Evolutionary conservation across 1,140 invertebrate species (phyloP).

Genomic region (Hyphantria cunea): DNA sequence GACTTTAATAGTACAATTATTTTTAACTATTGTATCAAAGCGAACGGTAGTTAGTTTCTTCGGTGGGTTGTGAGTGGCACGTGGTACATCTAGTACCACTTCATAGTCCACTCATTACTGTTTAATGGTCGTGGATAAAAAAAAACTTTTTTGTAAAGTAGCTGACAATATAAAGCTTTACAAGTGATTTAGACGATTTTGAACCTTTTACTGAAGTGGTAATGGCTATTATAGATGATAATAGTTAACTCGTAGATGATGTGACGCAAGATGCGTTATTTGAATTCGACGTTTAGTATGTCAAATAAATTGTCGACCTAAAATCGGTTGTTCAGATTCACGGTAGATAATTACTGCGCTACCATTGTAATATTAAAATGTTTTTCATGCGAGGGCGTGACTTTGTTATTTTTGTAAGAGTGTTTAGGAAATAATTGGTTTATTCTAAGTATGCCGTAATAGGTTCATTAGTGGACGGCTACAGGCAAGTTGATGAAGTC

Average conservation of each 20-base stretch:
- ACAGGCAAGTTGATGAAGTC: conserved; percentile 9
- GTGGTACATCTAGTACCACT: conserved; percentile 72
- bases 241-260: conserved; percentile 27
- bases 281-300: conserved; percentile 73
- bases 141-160: conserved; percentile 37
- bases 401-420: conserved; percentile 25
- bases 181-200: conserved; percentile 5
- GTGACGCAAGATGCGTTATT: conserved; percentile 73
- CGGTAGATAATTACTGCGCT: conserved; percentile 62
- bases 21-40: conserved; percentile 70
- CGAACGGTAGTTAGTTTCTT: conserved; percentile 75
- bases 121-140: conserved; percentile 74
- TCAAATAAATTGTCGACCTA: conserved; percentile 73
- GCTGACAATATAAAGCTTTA: conserved; percentile 17
- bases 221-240: conserved; percentile 7
- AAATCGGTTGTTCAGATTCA: conserved; percentile 71
- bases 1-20: conserved; percentile 79
- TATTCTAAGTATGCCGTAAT: conserved; percentile 21
- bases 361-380: conserved; percentile 49
- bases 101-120: conserved; percentile 73
- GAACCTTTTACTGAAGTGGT: conserved; percentile 17
- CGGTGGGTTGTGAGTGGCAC: conserved; percentile 64
- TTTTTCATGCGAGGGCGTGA: conserved; percentile 31
- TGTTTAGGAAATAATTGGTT: conserved; percentile 24
- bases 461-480: conserved; percentile 20